Conservation (phyloP, 2,888 invertebrate genomes). For the Melanotus villosus region DNA sequence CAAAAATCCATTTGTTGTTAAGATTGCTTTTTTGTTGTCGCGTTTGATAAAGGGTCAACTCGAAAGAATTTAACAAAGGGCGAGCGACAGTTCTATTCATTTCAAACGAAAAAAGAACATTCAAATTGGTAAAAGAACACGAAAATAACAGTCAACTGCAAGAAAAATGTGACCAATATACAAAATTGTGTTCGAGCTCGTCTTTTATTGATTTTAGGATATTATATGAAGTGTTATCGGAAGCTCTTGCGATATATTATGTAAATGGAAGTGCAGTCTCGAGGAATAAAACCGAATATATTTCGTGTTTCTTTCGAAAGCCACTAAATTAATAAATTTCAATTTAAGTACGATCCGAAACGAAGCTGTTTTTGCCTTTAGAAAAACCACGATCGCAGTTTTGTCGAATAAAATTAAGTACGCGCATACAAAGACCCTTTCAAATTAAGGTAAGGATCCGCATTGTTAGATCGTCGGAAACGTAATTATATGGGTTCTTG, state of each 20-base stretch:
- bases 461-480: constrained; percentile 24
- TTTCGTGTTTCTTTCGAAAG: constrained; percentile 15
- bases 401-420: constrained; percentile 21
- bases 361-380: constrained; percentile 13
- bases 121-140: constrained; percentile 30
- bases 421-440: constrained; percentile 26
- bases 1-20: not conserved
- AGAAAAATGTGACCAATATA: constrained; percentile 28
- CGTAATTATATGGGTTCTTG: constrained; percentile 35
- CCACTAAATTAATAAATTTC: constrained; percentile 37
- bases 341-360: not conserved
- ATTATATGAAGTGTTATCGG: constrained; percentile 35
- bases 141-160: constrained; percentile 9
- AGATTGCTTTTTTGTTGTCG: constrained; percentile 16
- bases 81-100: constrained; percentile 14
- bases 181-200: constrained; percentile 28
- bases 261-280: constrained; percentile 28
- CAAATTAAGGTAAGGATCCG: constrained; percentile 22
- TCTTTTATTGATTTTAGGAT: constrained; percentile 33
- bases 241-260: constrained; percentile 35
- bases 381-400: constrained; percentile 13
- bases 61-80: constrained; percentile 17
- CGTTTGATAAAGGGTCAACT: constrained; percentile 5
- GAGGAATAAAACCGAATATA: constrained; percentile 14
- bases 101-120: constrained; percentile 7